A percentile compares a stretch with the other conserved stretches of the same genome.
Conservation (phyloP, 2,797 vertebrate species). For the Hoplostethus atlanticus region DNA sequence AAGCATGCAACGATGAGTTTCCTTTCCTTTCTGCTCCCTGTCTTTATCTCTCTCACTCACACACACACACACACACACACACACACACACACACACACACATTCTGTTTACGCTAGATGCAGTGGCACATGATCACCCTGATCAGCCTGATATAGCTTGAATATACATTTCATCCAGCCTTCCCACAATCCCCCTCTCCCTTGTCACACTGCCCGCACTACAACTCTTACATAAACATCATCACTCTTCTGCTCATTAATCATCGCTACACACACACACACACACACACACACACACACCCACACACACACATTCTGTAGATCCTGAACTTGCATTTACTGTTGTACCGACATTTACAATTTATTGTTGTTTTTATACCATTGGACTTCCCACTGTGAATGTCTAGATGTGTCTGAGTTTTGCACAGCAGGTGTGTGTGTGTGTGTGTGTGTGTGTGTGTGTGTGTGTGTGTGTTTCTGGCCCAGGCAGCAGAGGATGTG, state of each 20-base stretch:
- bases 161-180: slow-evolving; percentile 67
- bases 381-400: slow-evolving; percentile 32
- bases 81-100: slow-evolving; percentile 6
- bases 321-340: too few relatives aligned
- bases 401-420: slow-evolving; percentile 14
- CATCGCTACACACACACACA: slow-evolving; percentile 52
- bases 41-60: slow-evolving; percentile 20
- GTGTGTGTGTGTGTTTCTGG: slow-evolving; percentile 47
- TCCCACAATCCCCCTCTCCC: slow-evolving; percentile 66
- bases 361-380: neutral
- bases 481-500: slow-evolving; percentile 69
- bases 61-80: slow-evolving; percentile 9
- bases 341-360: too few relatives aligned
- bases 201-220: slow-evolving; percentile 69
- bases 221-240: slow-evolving; percentile 74
- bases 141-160: slow-evolving; percentile 60
- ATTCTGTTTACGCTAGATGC: slow-evolving; percentile 34
- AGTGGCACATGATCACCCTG: slow-evolving; percentile 35
- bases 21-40: too few relatives aligned
- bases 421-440: neutral
- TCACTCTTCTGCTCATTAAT: slow-evolving; percentile 79
- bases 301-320: neutral
- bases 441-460: slow-evolving; percentile 26
- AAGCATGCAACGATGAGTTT: too few relatives aligned
- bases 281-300: slow-evolving; percentile 33